These are phyloP conservation scores for Mesodorylaimus sp. DNA, from an alignment of 2,888 invertebrate species.

Conservation along the genomic window DNA sequence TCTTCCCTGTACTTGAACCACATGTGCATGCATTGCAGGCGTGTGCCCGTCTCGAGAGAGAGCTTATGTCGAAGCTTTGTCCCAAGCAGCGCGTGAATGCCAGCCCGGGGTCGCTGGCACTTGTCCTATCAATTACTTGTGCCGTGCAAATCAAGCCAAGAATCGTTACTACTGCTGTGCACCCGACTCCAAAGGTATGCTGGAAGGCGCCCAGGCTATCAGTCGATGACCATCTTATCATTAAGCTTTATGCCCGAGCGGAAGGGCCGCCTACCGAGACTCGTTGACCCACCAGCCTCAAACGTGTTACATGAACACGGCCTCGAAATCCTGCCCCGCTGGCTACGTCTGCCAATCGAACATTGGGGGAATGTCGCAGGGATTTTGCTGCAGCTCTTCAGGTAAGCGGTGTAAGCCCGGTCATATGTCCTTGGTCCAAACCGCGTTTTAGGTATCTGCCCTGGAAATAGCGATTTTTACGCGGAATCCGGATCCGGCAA, in stretches of 20 bases:
- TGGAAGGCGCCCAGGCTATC: no score
- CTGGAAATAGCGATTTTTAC: neutral
- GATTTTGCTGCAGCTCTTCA: neutral
- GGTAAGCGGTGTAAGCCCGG: neutral
- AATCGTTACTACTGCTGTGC: slow-evolving; percentile 3
- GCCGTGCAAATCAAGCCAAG: neutral
- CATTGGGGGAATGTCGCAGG: neutral
- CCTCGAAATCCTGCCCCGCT: neutral
- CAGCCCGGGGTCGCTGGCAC: neutral
- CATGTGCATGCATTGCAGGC: neutral
- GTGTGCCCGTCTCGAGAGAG: neutral
- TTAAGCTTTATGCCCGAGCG: neutral
- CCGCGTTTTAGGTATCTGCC: slow-evolving; percentile 2
- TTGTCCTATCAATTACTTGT: neutral
- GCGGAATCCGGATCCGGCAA: neutral
- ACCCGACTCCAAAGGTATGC: neutral
- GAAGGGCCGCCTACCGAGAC: neutral
- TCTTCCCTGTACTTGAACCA: no score
- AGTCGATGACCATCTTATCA: neutral
- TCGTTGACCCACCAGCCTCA: neutral
- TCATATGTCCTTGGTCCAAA: neutral
- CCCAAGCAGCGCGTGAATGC: neutral
- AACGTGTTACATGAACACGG: neutral
- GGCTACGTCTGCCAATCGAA: neutral
- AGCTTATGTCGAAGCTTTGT: neutral